These are phyloP conservation scores for Athalia cordata DNA, from an alignment of 2,888 invertebrate species.

Conservation along the genomic window DNA sequence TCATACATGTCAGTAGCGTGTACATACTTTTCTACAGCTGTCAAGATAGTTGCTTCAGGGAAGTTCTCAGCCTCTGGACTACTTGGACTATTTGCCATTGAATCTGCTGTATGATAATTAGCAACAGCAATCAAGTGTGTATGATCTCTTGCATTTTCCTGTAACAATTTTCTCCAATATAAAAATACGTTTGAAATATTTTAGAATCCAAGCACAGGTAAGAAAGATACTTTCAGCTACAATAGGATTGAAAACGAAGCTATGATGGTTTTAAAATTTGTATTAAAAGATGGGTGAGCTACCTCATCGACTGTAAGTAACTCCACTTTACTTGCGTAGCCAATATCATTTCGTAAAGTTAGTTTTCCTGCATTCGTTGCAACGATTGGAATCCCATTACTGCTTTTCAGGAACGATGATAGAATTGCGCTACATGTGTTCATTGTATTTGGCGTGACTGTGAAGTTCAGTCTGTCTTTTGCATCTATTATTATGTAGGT, in stretches of 20 bases:
- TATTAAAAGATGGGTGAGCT: slow-evolving; percentile 15
- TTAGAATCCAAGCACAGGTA: background rate
- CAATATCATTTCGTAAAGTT: slow-evolving; percentile 79
- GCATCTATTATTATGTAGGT: slow-evolving; percentile 83
- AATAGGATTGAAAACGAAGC: background rate
- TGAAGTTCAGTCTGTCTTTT: slow-evolving; percentile 80
- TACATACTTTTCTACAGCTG: slow-evolving; percentile 35
- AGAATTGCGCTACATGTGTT: slow-evolving; percentile 75
- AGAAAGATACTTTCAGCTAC: slow-evolving; percentile 3
- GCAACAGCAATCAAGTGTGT: slow-evolving; percentile 57
- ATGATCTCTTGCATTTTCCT: slow-evolving; percentile 55
- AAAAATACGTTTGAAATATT: background rate
- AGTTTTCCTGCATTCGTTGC: slow-evolving; percentile 62
- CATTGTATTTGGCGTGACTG: slow-evolving; percentile 81
- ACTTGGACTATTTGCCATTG: slow-evolving; percentile 60
- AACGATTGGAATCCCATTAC: slow-evolving; percentile 64
- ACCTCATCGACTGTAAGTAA: slow-evolving; percentile 65
- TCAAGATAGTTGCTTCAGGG: slow-evolving; percentile 51
- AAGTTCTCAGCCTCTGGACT: slow-evolving; percentile 61
- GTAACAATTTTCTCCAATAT: background rate
- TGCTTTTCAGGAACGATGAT: slow-evolving; percentile 71
- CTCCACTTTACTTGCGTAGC: slow-evolving; percentile 68
- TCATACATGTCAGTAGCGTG: background rate
- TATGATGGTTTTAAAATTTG: background rate
- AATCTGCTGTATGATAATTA: slow-evolving; percentile 54